These are phyloP conservation scores for Myodes glareolus DNA, from an alignment of 2,113 vertebrate species.

Conservation along the genomic window DNA sequence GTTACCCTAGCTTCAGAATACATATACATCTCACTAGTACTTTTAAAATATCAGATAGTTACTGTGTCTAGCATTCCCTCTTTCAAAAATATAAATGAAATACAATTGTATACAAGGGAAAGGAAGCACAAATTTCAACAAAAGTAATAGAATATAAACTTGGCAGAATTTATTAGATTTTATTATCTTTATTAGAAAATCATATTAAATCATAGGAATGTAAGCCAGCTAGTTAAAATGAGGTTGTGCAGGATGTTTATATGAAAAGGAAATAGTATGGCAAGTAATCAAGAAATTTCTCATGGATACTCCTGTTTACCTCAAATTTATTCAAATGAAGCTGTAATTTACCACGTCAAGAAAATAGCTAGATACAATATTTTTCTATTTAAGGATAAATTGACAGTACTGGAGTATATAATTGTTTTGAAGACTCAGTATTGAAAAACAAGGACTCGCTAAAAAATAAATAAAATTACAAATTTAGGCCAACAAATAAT, in stretches of 20 bases:
- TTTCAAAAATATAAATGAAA: slow-evolving; percentile 22
- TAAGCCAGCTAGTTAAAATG: neutral
- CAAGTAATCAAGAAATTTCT: neutral
- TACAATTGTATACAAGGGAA: neutral
- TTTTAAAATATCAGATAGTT: slow-evolving; percentile 60
- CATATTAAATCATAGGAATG: neutral
- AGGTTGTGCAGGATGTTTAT: neutral
- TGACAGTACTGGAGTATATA: neutral
- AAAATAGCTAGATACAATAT: neutral
- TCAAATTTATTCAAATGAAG: neutral
- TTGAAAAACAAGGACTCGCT: neutral
- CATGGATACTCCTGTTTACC: neutral
- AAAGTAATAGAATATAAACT: neutral
- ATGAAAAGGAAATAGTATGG: neutral
- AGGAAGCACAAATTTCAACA: neutral
- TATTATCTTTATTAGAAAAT: neutral
- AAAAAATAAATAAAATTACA: too few species aligned
- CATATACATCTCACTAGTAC: neutral
- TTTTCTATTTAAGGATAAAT: neutral
- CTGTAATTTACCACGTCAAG: neutral
- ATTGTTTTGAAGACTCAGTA: neutral
- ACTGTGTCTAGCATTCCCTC: neutral
- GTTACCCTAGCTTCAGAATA: slow-evolving; percentile 17
- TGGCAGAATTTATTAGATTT: neutral
- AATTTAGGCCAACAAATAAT: neutral